Evolutionary conservation across 2,888 invertebrate genomes (phyloP).

Genomic region (Drosophila setosimentum): DNA sequence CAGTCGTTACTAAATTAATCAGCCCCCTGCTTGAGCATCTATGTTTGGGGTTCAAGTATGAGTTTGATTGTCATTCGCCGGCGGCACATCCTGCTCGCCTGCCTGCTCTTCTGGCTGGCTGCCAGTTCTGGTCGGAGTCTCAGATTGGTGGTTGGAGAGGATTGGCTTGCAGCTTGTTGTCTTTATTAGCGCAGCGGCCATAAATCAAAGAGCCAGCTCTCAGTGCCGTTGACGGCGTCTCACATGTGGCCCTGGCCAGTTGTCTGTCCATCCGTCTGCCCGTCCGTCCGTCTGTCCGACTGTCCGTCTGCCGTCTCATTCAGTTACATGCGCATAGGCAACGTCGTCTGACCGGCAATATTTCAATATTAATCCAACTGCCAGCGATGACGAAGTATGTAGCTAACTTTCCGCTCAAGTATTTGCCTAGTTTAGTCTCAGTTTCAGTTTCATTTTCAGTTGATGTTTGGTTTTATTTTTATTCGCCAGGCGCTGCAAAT

Average conservation of each 20-base stretch:
- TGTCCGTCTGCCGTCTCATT: slow-evolving; percentile 25
- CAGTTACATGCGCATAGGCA: slow-evolving; percentile 66
- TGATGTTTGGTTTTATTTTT: slow-evolving; percentile 24
- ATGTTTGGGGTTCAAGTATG: slow-evolving; percentile 12
- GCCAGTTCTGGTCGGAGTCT: slow-evolving; percentile 10
- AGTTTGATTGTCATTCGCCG: slow-evolving; percentile 53
- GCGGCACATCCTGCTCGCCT: slow-evolving; percentile 69
- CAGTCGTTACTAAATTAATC: not conserved
- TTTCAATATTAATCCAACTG: slow-evolving; percentile 83
- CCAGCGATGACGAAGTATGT: slow-evolving; percentile 79
- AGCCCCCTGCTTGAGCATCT: slow-evolving; percentile 14
- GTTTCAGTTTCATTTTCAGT: slow-evolving; percentile 29
- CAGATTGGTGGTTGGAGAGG: slow-evolving; percentile 14
- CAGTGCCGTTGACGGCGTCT: slow-evolving; percentile 51
- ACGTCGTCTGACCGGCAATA: slow-evolving; percentile 70
- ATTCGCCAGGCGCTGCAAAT: slow-evolving; percentile 51
- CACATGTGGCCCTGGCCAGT: slow-evolving; percentile 74
- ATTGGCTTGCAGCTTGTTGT: slow-evolving; percentile 76
- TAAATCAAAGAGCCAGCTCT: slow-evolving; percentile 76
- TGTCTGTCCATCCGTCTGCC: slow-evolving; percentile 17
- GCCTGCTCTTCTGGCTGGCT: not conserved
- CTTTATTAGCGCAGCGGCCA: slow-evolving; percentile 72
- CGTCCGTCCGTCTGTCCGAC: slow-evolving; percentile 10
- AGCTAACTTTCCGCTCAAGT: slow-evolving; percentile 70
- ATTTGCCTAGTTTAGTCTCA: slow-evolving; percentile 68